phyloP scores from a whole-genome alignment of 2,797 vertebrate genomes.

The Macropodus opercularis region DNA sequence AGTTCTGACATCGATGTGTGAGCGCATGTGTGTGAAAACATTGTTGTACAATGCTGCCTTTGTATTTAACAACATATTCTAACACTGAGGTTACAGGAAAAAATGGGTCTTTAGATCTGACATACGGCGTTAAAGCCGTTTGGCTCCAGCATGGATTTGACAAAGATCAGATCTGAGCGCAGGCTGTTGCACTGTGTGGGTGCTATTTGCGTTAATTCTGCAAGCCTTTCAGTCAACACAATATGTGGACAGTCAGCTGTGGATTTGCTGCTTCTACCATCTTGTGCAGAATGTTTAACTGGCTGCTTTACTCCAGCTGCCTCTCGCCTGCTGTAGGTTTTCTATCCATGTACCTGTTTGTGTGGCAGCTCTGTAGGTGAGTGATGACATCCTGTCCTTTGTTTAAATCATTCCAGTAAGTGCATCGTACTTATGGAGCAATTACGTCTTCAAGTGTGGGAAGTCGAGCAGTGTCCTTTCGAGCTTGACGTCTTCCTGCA shows the following conservation, averaged over 20 bases:
- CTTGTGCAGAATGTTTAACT: constrained; percentile 16
- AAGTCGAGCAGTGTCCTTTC: constrained; percentile 10
- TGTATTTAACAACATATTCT: neutral
- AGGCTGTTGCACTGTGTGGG: neutral
- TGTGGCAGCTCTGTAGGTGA: constrained; percentile 45
- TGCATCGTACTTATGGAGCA: neutral
- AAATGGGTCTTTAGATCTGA: neutral
- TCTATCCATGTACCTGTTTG: constrained; percentile 28
- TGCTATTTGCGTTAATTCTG: constrained; percentile 12
- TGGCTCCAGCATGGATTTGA: neutral
- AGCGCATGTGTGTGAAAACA: no score
- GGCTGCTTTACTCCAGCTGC: constrained; percentile 9
- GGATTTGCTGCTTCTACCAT: constrained; percentile 40
- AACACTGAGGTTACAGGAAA: neutral
- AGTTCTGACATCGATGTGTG: no score
- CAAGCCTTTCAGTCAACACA: constrained; percentile 24
- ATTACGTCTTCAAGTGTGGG: neutral
- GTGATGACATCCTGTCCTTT: constrained; percentile 18
- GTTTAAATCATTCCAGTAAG: constrained; percentile 13
- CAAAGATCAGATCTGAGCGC: neutral
- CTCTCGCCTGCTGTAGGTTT: constrained; percentile 12
- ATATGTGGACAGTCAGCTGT: constrained; percentile 36
- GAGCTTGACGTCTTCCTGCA: constrained; percentile 7
- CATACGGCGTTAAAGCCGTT: neutral
- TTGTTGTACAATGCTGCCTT: no score